phyloP scores from a whole-genome alignment of 2,113 vertebrate species.

The Columba livia region DNA sequence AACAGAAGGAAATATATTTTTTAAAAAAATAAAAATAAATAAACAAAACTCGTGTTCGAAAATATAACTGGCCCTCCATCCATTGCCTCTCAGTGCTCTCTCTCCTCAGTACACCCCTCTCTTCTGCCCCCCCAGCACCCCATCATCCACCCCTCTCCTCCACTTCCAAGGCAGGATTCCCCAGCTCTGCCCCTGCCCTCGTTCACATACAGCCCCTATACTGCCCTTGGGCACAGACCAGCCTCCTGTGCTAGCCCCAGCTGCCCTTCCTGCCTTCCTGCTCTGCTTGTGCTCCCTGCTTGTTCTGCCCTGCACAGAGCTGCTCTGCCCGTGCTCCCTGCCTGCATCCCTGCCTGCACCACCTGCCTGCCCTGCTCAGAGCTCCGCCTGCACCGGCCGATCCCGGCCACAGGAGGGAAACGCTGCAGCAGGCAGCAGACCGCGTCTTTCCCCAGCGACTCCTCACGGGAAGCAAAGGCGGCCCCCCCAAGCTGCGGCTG shows the following conservation, averaged over 20 bases:
- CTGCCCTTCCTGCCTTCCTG: background rate
- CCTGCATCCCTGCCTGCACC: no score
- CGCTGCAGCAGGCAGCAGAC: background rate
- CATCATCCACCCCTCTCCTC: no score
- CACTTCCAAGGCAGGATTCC: background rate
- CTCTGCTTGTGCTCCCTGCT: background rate
- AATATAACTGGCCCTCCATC: accelerated
- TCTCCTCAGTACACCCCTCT: accelerated
- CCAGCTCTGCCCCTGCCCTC: background rate
- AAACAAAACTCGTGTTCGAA: background rate
- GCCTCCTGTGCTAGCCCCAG: background rate
- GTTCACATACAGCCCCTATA: background rate
- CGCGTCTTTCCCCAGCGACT: background rate
- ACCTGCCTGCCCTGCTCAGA: background rate
- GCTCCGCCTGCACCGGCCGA: background rate
- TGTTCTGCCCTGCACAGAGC: background rate
- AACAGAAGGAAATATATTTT: background rate
- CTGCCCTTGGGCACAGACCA: background rate
- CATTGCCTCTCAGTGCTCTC: accelerated
- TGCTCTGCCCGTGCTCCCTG: background rate
- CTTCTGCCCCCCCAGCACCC: background rate
- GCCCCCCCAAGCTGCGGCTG: background rate
- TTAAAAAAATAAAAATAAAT: background rate
- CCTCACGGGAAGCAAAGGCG: background rate
- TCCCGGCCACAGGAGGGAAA: constrained; percentile 32